Evolutionary conservation across 2,888 invertebrate genomes (phyloP), one percentile per base, ranked within the genome.

Genomic region (Baronia brevicornis): DNA sequence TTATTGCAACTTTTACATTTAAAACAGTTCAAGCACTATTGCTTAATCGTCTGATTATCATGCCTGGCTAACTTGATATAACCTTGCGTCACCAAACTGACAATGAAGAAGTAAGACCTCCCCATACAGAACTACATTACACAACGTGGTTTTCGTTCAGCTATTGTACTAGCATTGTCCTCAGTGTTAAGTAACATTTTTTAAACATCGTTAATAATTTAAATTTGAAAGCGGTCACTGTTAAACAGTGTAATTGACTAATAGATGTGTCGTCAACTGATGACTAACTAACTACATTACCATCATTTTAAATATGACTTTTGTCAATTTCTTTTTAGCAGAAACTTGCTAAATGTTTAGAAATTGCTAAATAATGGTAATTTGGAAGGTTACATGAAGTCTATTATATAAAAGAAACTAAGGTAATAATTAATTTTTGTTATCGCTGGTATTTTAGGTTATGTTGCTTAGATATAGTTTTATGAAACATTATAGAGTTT

Each of bases 1-100:
- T 58, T 60, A 64, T 61, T 64, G 62, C 62, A 64, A 72, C 68
- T 73, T 71, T 68, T 70, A 68, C 70, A 70, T 72, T 62, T 63
- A 69, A 71, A 72, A 61, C 67, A 67, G 67, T 70, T 48, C 64
- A 63, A 38, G 53, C 63, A 60, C 24, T 28, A 43, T 61, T 60
- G 50, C 60, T 47, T 47, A 48, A 57, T 39, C 44, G 39, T 29
- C 24, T 25, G 37, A 36, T 30, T 30, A 36, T 45, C 41, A 46
- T 42, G 34, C 26, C 29, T 20, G 37, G 37, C 40, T 41, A 42
- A 20, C 38, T 29, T 50, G 40, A 49, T 54, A 43, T 36, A 8
- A 21, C 20, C 35, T 58, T 49, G 47, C 56, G 39, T 48, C 50
- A 55, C 22, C 6, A 15, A 33, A 8, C 14, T 18, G 22, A 27